A percentile compares a stretch with the other conserved stretches of the same genome.
Evolutionary conservation across 2,888 invertebrate genomes (phyloP).

Genomic region (Pollenia labialis): DNA sequence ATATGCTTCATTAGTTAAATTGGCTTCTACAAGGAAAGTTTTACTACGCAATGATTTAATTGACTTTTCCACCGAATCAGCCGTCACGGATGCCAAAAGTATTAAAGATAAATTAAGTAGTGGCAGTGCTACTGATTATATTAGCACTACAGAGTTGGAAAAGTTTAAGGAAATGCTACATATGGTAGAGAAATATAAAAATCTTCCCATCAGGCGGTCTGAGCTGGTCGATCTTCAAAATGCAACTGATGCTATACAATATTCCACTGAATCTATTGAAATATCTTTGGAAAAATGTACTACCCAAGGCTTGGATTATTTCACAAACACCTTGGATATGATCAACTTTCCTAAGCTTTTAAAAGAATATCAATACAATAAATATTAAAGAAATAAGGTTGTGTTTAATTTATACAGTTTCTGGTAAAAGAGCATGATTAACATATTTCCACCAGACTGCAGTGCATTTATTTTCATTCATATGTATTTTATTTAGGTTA

Average conservation of each 20-base stretch:
- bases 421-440: constrained; percentile 1
- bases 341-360: constrained; percentile 52
- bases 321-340: constrained; percentile 74
- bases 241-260: constrained; percentile 74
- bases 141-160: constrained; percentile 70
- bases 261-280: constrained; percentile 75
- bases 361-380: constrained; percentile 8
- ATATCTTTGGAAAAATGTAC: constrained; percentile 77
- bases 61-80: constrained; percentile 54
- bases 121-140: constrained; percentile 73
- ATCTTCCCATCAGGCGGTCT: constrained; percentile 68
- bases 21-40: constrained; percentile 72
- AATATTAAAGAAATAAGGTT: constrained; percentile 27
- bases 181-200: constrained; percentile 52
- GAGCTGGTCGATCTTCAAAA: constrained; percentile 76
- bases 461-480: constrained; percentile 27
- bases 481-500: constrained; percentile 43
- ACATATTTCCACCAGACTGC: constrained; percentile 35
- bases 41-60: constrained; percentile 67
- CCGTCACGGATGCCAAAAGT: constrained; percentile 55
- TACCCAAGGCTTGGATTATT: constrained; percentile 76
- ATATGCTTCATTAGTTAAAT: constrained; percentile 75
- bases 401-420: constrained; percentile 14
- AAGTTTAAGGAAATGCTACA: constrained; percentile 70
- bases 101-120: constrained; percentile 72